Evolutionary conservation across 2,113 vertebrate genomes (phyloP), one percentile per base, ranked within the genome.

Genomic region (Jacana jacana): DNA sequence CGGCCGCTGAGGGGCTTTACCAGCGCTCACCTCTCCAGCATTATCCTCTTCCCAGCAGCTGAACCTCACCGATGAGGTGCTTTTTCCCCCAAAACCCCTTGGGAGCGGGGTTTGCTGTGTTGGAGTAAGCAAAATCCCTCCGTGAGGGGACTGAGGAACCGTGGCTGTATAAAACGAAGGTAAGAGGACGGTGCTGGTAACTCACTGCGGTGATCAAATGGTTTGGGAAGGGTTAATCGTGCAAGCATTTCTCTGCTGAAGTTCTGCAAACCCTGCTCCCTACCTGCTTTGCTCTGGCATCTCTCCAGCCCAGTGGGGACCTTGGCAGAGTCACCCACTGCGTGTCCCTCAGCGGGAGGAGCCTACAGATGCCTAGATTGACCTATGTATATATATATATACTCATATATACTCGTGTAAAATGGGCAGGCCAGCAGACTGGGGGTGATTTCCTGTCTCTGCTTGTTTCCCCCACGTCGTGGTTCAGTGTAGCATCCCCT

Each of bases 311-410:
- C 3, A 0, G 70, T 42, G 58, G 11, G 11, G 4, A 17, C 27
- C 64, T n/a, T 8, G 27, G 64, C 24, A 23, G 81, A 44, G 54
- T 5, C 78, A 14, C 52, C 65, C 10, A 0, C 2, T 3, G 7
- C 31, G 0, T 0, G 44, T 2, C 8, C 16, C 14, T 1, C 0
- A 5, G 12, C 44, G 17, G 82, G 63, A 33, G 9, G 51, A 76
- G 46, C 51, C 76, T 44, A 1, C 1, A 28, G 52, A 5, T n/a
- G 17, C 54, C 63, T 17, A 1, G 23, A 2, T 9, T 5, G 12
- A 27, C 22, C 42, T n/a, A 7, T 17, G 23, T 8, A 0, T 10
- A 18, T 30, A 65, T 20, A 13, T 39, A 39, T 22, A 10, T 30
- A 42, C 40, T 61, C 9, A 30, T 40, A 30, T 13, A 6, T 3